Percentiles rank a stretch among this genome's conserved stretches.
phyloP scores from a whole-genome alignment of 2,888 invertebrate species.

The Agrochola macilenta region DNA sequence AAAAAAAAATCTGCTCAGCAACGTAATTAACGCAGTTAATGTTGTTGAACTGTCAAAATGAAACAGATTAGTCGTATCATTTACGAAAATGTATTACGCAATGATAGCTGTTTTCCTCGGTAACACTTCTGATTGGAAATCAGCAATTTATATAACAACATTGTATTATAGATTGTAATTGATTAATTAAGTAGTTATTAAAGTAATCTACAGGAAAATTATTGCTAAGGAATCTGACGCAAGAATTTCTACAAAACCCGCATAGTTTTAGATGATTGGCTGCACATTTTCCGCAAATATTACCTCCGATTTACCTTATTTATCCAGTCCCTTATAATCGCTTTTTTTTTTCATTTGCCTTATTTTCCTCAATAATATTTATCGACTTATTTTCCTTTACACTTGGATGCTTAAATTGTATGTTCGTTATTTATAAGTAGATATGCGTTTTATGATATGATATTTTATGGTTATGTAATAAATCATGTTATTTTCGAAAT shows the following conservation, averaged over 20 bases:
- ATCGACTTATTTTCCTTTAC: constrained; percentile 27
- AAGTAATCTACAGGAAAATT: background rate
- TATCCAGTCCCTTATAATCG: background rate
- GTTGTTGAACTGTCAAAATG: no score
- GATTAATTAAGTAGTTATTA: background rate
- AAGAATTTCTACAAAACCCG: background rate
- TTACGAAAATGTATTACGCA: no score
- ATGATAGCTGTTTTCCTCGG: background rate
- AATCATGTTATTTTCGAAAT: background rate
- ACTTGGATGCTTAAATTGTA: background rate
- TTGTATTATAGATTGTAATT: background rate
- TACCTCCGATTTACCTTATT: constrained; percentile 25
- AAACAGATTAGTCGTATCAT: no score
- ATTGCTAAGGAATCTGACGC: background rate
- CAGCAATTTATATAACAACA: background rate
- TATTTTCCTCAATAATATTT: constrained; percentile 34
- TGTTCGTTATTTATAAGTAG: background rate
- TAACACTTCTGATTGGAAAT: background rate
- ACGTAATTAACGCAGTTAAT: no score
- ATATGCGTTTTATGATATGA: no score
- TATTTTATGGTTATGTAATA: background rate
- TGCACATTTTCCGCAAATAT: constrained; percentile 13
- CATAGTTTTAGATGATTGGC: background rate
- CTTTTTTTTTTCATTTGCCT: background rate
- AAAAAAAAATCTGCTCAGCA: no score